Conservation (phyloP, 1,140 invertebrate genomes). For the Sycobia sp. region DNA sequence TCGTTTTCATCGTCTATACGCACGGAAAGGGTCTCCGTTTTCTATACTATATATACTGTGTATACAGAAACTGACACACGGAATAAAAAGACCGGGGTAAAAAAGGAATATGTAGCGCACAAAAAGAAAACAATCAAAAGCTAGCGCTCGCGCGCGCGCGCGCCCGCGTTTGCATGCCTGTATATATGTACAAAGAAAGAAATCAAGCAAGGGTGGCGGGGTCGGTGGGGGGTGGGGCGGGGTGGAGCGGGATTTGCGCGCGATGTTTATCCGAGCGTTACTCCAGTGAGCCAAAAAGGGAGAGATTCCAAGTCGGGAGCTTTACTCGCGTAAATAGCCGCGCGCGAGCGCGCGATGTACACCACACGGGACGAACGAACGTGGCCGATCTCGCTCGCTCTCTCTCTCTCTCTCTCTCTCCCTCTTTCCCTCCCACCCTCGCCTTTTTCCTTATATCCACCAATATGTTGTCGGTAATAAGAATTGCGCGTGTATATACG, state of each 20-base stretch:
- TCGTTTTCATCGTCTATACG: too few relatives aligned
- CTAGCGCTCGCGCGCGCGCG: too few relatives aligned
- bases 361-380: not conserved
- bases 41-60: too few relatives aligned
- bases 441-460: too few relatives aligned
- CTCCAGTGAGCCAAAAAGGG: constrained; percentile 3
- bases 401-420: too few relatives aligned
- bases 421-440: not conserved
- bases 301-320: not conserved
- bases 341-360: not conserved
- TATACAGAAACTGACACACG: too few relatives aligned
- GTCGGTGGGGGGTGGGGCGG: too few relatives aligned
- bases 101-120: too few relatives aligned
- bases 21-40: too few relatives aligned
- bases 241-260: not conserved
- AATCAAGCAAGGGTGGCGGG: constrained; percentile 4
- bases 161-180: not conserved
- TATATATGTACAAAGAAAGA: constrained; percentile 10
- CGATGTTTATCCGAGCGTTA: constrained; percentile 29
- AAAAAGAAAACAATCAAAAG: too few relatives aligned
- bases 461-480: not conserved
- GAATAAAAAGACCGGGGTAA: too few relatives aligned
- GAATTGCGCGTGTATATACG: not conserved
- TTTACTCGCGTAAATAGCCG: constrained; percentile 19
- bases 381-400: too few relatives aligned